Evolutionary conservation across 1,140 invertebrate genomes (phyloP), one percentile per base, ranked within the genome.

Genomic region (Drosophila bocki): DNA sequence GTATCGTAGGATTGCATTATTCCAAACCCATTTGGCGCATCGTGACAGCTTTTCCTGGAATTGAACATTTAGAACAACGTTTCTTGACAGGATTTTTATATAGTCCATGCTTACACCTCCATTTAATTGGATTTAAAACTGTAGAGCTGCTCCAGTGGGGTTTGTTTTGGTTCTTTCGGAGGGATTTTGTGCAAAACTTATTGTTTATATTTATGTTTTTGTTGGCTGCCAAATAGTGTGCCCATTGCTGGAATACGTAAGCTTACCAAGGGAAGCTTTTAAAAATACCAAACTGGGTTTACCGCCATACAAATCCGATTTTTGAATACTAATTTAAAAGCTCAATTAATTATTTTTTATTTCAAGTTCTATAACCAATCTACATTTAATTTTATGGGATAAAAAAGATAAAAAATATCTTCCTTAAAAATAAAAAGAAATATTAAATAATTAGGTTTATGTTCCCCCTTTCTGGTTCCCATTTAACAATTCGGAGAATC

Each of bases 191-290:
- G 12, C 33, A 54, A 7, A 15, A 15, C 17, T 15, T 54, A 15
- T 54, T 54, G 51, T 54, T 54, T 54, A 54, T 54, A 37, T 22
- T 53, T 19, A 7, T 32, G 48, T 17, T 17, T 19, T 35, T 54
- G 51, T 54, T 35, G 32, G 35, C 11, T 53, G n/a, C 50, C 7
- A 12, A 19, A 15, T 37, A 54, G 51, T 22, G 51, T 22, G 51
- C 3, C 51, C 51, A 13, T 54, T 54, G 17, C 7, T 22, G 7
- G 4, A 37, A 37, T 3, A 7, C 17, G 1, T 0, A 37, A 22
- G 9, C 8, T 22, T 11, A 54, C 51, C 33, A 22, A 3, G 12
- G 32, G 2, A 4, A 0, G 3, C 32, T 19, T 4, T 9, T 9
- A 3, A 9, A 53, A 35, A 54, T 54, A 54, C 51, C 6, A 37